Evolutionary conservation across 2,113 vertebrate genomes (phyloP), one percentile per base, ranked within the genome.

Genomic region (Semnornis frantzii): DNA sequence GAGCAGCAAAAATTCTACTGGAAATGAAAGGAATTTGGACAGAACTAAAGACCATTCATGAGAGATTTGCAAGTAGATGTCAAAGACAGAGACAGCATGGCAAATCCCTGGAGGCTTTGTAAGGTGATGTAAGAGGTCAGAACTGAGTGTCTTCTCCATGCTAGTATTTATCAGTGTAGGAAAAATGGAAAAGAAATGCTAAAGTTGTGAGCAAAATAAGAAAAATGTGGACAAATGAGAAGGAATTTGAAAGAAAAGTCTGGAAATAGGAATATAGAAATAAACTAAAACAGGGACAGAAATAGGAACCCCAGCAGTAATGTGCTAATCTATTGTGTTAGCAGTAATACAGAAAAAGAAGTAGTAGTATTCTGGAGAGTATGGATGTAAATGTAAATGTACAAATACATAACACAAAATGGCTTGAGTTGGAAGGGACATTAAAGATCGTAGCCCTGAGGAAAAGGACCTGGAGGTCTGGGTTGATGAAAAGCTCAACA

Each of bases 21-120:
- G 50, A 94, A 90, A 65, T 63, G 12, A 65, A 93, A 90, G 24
- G 15, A 34, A 72, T 33, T 74, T 82, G 12, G 63, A 46, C n/a
- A 24, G 23, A 87, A 60, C 8, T 87, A 14, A 91, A 89, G 55
- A 86, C 16, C 8, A 31, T 23, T 76, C 50, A 58, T 9, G 6
- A 85, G 87, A 85, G 46, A 87, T 74, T 86, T 92, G 34, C 33
- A 90, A 93, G 34, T 24, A 72, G 33, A 86, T 82, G 30, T 90
- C 63, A 55, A 70, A 82, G 37, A 81, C 6, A 6, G 34, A 92
- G 57, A 82, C 44, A 84, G 31, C 25, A 42, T 6, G 3, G 46
- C 14, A 95, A 81, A 81, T 42, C 73, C 68, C 80, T 82, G 27
- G 18, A 76, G 68, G 31, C 18, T 55, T 63, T 72, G 14, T 63